Conservation (phyloP, 2,888 invertebrate genomes). For the Gibbula magus region DNA sequence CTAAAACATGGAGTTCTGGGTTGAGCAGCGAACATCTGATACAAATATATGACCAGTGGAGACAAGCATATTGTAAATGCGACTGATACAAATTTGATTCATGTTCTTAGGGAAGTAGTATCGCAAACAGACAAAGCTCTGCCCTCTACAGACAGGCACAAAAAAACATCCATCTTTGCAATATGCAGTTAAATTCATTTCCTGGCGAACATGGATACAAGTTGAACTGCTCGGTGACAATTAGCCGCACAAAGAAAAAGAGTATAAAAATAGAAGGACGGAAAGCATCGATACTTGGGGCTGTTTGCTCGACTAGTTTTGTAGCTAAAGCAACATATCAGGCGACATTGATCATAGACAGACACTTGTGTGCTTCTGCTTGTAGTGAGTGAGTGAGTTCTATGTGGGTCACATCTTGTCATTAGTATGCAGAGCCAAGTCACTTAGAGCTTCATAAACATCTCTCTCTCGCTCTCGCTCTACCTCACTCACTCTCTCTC, state of each 20-base stretch:
- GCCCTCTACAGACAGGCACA: no score
- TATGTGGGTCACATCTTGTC: slow-evolving; percentile 1
- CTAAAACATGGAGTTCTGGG: no score
- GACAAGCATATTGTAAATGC: no score
- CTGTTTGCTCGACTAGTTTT: slow-evolving; percentile 25
- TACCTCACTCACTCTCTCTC: neutral
- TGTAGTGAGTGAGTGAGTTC: neutral
- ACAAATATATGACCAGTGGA: no score
- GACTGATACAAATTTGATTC: no score
- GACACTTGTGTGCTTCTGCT: neutral
- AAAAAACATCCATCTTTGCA: neutral
- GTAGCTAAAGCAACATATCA: slow-evolving; percentile 23
- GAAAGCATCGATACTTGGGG: slow-evolving; percentile 20
- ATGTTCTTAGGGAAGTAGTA: no score
- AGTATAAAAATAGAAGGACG: slow-evolving; percentile 14
- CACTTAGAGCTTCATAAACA: neutral
- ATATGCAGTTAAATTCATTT: slow-evolving; percentile 21
- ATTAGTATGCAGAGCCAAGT: neutral
- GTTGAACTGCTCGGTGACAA: slow-evolving; percentile 10
- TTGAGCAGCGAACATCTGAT: no score
- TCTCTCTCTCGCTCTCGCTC: neutral
- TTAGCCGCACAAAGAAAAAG: slow-evolving; percentile 22
- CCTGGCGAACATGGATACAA: slow-evolving; percentile 9
- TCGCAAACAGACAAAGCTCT: no score
- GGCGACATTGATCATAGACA: slow-evolving; percentile 18